phyloP scores from a whole-genome alignment of 1,140 invertebrate genomes.

The Formica exsecta region DNA sequence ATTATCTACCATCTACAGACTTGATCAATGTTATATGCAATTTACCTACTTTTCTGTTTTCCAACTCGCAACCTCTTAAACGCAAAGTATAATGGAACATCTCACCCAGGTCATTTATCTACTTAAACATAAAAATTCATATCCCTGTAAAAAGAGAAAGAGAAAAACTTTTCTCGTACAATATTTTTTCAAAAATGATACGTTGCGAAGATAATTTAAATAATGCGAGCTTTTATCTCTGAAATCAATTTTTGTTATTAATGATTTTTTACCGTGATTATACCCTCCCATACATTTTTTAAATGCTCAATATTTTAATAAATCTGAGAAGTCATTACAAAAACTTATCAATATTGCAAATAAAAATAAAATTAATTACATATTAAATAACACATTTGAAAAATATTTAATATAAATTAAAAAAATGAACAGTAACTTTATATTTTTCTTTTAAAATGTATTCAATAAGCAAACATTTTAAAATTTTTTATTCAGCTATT shows the following conservation, averaged over 20 bases:
- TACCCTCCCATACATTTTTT: background rate
- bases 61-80: conserved; percentile 19
- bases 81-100: conserved; percentile 12
- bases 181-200: conserved; percentile 42
- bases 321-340: background rate
- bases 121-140: conserved; percentile 57
- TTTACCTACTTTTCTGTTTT: conserved; percentile 24
- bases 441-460: background rate
- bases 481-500: background rate
- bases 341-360: background rate
- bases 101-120: conserved; percentile 38
- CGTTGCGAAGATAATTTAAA: background rate
- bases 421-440: background rate
- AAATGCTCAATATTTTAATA: conserved; percentile 9
- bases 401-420: background rate
- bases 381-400: background rate
- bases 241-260: conserved; percentile 32
- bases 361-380: conserved; percentile 17
- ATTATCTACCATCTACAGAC: conserved; percentile 44
- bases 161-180: conserved; percentile 17
- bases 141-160: background rate
- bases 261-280: conserved; percentile 11
- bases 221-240: conserved; percentile 32
- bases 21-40: conserved; percentile 42
- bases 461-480: background rate